phyloP scores from a whole-genome alignment of 2,888 invertebrate species.

The Trichogramma dendrolimi region DNA sequence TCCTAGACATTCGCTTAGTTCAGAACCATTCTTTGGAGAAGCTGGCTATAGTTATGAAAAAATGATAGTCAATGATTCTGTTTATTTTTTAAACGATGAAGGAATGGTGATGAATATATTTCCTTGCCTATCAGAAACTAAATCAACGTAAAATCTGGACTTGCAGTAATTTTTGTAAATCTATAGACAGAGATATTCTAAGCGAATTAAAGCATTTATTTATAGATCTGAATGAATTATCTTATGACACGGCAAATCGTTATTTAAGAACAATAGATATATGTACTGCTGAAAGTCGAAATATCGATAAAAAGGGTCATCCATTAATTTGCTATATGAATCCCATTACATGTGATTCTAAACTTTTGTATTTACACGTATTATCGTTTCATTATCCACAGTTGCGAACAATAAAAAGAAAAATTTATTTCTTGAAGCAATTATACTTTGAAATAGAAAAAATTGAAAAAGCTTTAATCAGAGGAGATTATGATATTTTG shows the following conservation, averaged over 20 bases:
- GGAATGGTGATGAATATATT: neutral
- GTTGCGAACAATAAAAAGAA: conserved; percentile 2
- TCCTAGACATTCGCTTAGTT: conserved; percentile 23
- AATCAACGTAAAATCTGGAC: neutral
- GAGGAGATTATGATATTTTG: neutral
- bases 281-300: neutral
- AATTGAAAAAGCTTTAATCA: neutral
- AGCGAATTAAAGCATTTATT: neutral
- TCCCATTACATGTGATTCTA: neutral
- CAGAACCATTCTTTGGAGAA: conserved; percentile 18
- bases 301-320: neutral
- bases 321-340: conserved; percentile 5
- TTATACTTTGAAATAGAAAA: neutral
- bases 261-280: conserved; percentile 3
- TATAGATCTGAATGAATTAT: neutral
- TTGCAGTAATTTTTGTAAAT: neutral
- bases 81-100: neutral
- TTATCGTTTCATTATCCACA: neutral
- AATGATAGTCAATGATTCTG: neutral
- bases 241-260: neutral
- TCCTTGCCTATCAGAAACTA: neutral
- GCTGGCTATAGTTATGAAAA: neutral
- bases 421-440: neutral
- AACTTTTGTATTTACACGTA: conserved; percentile 6
- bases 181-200: neutral